phyloP scores from a whole-genome alignment of 2,888 invertebrate species.

The Limnephilus rhombicus region DNA sequence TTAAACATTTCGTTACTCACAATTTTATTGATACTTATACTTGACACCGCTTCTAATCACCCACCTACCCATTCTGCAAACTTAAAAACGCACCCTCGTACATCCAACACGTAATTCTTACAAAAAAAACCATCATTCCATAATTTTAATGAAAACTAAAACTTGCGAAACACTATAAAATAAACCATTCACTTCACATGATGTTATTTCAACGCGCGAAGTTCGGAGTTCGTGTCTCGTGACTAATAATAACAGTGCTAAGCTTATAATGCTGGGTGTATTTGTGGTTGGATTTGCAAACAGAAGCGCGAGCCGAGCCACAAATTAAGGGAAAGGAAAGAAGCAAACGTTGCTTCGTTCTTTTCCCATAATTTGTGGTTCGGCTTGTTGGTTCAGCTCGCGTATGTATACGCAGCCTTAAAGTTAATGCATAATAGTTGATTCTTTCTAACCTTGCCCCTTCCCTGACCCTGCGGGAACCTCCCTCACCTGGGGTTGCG shows the following conservation, averaged over 20 bases:
- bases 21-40: too few relatives aligned
- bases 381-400: too few relatives aligned
- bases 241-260: neutral
- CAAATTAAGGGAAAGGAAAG: too few relatives aligned
- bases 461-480: neutral
- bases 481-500: neutral
- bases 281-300: too few relatives aligned
- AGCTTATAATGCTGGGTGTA: too few relatives aligned
- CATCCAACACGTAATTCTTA: neutral
- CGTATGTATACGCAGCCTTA: neutral
- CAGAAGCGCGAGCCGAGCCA: too few relatives aligned
- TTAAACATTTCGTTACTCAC: neutral
- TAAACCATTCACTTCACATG: neutral
- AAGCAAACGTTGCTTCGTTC: too few relatives aligned
- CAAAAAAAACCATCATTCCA: neutral
- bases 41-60: too few relatives aligned
- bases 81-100: too few relatives aligned
- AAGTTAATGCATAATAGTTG: neutral
- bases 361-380: too few relatives aligned
- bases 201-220: neutral
- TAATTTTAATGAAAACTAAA: neutral
- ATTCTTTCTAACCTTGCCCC: constrained; percentile 4
- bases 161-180: neutral
- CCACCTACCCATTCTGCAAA: too few relatives aligned
- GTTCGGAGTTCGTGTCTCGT: neutral